Evolutionary conservation across 2,113 vertebrate genomes (phyloP).

Genomic region (Ibidorhyncha struthersii): DNA sequence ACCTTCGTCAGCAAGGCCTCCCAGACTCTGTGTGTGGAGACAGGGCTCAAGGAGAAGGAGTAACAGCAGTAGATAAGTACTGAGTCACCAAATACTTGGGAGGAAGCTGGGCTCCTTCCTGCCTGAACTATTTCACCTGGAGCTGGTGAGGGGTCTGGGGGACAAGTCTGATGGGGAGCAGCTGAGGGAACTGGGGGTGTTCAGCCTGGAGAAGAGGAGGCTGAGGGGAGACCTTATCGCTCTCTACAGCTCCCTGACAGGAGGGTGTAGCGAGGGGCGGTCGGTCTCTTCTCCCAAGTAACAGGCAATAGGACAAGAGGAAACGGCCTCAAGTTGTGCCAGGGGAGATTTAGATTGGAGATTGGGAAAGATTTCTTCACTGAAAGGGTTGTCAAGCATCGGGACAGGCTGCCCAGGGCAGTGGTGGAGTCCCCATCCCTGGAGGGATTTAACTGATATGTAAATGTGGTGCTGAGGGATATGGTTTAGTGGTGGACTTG

Average conservation of each 20-base stretch:
- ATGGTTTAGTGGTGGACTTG: neutral
- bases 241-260: neutral
- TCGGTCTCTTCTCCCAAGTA: neutral
- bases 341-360: neutral
- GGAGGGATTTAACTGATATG: fast-evolving
- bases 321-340: fast-evolving
- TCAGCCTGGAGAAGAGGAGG: neutral
- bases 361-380: neutral
- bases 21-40: neutral
- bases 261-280: fast-evolving
- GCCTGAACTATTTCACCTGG: neutral
- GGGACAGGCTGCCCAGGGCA: neutral
- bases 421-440: neutral
- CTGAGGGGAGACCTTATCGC: neutral
- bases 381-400: fast-evolving
- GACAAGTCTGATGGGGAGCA: neutral
- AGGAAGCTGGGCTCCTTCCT: fast-evolving
- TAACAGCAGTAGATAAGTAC: neutral
- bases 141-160: neutral
- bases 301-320: fast-evolving
- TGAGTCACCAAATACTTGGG: neutral
- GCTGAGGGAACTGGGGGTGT: neutral
- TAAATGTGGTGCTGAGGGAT: neutral
- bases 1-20: neutral
- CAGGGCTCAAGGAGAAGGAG: neutral